Percentiles rank a stretch among this genome's conserved stretches.
phyloP scores from a whole-genome alignment of 2,797 vertebrate genomes.

The Enteromius anoplus region DNA sequence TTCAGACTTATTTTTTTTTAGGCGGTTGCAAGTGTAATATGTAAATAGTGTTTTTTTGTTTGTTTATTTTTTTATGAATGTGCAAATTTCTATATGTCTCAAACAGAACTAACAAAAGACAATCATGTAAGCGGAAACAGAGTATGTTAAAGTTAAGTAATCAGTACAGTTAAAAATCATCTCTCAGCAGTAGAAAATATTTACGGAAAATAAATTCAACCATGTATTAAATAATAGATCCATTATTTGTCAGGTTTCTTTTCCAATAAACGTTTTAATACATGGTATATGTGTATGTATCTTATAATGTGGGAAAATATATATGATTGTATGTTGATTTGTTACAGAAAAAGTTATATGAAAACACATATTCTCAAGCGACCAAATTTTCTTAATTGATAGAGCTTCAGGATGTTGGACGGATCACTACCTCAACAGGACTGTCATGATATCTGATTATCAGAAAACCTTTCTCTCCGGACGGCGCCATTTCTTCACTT shows the following conservation, averaged over 20 bases:
- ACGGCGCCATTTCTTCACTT: slow-evolving; percentile 31
- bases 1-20: slow-evolving; percentile 3
- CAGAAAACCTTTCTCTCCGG: slow-evolving; percentile 28
- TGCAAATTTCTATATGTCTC: slow-evolving; percentile 29
- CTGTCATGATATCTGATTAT: slow-evolving; percentile 29
- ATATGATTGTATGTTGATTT: background rate
- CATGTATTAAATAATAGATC: background rate
- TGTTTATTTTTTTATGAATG: slow-evolving; percentile 4
- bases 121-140: slow-evolving; percentile 16
- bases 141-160: background rate
- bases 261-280: background rate
- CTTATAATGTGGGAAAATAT: background rate
- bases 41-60: slow-evolving; percentile 14
- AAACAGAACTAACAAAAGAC: slow-evolving; percentile 36
- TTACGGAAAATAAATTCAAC: background rate
- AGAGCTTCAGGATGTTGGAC: slow-evolving; percentile 8
- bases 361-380: background rate
- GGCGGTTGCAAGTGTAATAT: background rate
- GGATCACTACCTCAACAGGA: slow-evolving; percentile 59
- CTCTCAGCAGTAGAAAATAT: background rate
- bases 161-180: background rate
- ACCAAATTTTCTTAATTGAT: background rate
- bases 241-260: background rate
- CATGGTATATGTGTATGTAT: slow-evolving; percentile 1
- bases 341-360: background rate